Conservation (phyloP, 2,113 vertebrate species). For the Heteronetta atricapilla region DNA sequence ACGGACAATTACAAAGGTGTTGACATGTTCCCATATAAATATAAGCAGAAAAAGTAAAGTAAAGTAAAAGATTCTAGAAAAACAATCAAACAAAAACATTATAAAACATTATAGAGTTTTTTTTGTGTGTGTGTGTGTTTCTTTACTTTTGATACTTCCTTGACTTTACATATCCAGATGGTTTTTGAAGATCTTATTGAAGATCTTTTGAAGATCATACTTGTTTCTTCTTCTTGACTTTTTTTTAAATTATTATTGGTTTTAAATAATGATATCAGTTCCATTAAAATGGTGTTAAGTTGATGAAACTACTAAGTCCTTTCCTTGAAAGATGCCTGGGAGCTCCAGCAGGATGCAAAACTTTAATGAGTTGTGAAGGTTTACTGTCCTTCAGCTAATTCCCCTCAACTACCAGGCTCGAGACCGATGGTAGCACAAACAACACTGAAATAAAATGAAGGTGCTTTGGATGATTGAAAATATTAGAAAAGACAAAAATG, state of each 20-base stretch:
- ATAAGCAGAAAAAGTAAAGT: too few species aligned
- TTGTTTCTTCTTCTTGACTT: neutral
- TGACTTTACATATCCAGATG: neutral
- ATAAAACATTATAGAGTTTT: neutral
- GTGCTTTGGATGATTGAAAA: constrained; percentile 22
- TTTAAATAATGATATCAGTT: neutral
- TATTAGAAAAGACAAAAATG: constrained; percentile 54
- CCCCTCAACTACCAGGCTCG: neutral
- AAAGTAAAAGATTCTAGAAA: neutral
- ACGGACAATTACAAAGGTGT: neutral
- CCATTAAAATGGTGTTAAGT: neutral
- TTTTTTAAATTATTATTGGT: too few species aligned
- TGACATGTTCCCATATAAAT: neutral
- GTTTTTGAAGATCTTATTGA: neutral
- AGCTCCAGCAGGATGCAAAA: neutral
- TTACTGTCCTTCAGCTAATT: neutral
- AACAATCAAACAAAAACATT: neutral
- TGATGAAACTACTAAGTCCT: neutral
- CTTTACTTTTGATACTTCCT: neutral
- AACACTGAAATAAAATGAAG: neutral
- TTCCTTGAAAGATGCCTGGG: neutral
- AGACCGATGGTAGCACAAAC: neutral
- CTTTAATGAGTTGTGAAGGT: neutral
- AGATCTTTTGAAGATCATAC: neutral
- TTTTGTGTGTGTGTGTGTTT: neutral